A percentile compares a stretch with the other conserved stretches of the same genome.
These are phyloP conservation scores for Gerosis bhagava DNA, from an alignment of 2,888 invertebrate species.

Conservation along the genomic window DNA sequence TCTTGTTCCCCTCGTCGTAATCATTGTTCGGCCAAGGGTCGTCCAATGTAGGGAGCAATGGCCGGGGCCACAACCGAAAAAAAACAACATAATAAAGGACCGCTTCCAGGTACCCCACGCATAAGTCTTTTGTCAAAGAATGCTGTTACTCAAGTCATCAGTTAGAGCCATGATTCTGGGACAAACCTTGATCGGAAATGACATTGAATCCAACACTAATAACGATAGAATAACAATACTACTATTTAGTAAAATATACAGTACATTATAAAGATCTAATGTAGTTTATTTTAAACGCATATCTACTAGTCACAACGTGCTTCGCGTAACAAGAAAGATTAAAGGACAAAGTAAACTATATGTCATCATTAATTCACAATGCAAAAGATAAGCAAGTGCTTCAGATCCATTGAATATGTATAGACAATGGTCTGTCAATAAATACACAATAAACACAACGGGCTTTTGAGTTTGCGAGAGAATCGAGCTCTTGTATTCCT, in stretches of 20 bases:
- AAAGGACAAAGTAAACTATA: constrained; percentile 11
- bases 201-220: not conserved
- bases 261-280: too few relatives aligned
- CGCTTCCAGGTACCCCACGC: constrained; percentile 69
- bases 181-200: not conserved
- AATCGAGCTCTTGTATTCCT: constrained; percentile 41
- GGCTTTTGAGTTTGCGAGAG: constrained; percentile 31
- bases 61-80: constrained; percentile 55
- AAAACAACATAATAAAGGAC: constrained; percentile 52
- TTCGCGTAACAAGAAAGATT: not conserved
- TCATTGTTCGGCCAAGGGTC: constrained; percentile 76
- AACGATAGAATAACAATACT: too few relatives aligned
- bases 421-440: constrained; percentile 53
- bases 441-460: constrained; percentile 39
- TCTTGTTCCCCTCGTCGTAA: constrained; percentile 66
- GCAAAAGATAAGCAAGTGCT: constrained; percentile 33
- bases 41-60: constrained; percentile 71
- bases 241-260: too few relatives aligned
- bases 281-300: too few relatives aligned
- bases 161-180: constrained; percentile 6
- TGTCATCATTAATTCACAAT: constrained; percentile 22
- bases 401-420: constrained; percentile 6
- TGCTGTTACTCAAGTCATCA: constrained; percentile 20
- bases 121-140: constrained; percentile 40
- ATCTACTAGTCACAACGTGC: too few relatives aligned